Evolutionary conservation across 2,888 invertebrate genomes (phyloP).

Genomic region (Reticulitermes lucifugus): DNA sequence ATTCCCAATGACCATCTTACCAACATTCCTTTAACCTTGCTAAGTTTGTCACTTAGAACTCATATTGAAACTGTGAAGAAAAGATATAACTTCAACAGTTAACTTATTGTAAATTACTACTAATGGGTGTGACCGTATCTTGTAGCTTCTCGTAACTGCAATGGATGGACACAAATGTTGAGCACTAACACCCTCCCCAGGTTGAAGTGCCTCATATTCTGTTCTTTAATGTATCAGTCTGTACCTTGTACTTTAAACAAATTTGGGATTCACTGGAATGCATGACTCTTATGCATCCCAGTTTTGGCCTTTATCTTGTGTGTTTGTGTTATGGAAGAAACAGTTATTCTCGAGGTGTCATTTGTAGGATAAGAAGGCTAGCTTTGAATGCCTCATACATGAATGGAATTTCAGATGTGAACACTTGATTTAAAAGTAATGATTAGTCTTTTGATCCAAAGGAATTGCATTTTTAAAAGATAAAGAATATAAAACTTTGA

Average conservation of each 20-base stretch:
- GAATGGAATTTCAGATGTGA: not conserved
- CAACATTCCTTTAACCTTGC: not conserved
- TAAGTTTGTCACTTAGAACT: conserved; percentile 1
- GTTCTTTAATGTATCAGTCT: not conserved
- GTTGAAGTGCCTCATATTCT: conserved; percentile 14
- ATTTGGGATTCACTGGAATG: not conserved
- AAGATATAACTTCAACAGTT: not conserved
- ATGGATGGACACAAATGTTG: not conserved
- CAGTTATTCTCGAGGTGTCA: not conserved
- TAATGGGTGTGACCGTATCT: conserved; percentile 16
- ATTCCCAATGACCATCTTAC: not conserved
- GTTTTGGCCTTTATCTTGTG: not conserved
- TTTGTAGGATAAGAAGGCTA: not conserved
- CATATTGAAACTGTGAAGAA: not conserved
- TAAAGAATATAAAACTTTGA: not conserved
- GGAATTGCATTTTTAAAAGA: conserved; percentile 15
- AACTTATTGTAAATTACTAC: not conserved
- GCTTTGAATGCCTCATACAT: not conserved
- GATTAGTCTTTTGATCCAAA: not conserved
- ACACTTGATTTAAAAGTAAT: conserved; percentile 7
- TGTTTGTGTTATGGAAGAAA: not conserved
- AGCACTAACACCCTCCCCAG: not conserved
- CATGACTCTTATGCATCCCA: not conserved
- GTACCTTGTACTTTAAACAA: conserved; percentile 13
- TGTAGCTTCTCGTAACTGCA: not conserved